Evolutionary conservation across 2,888 invertebrate species (phyloP).

Genomic region (Coenonympha glycerion): DNA sequence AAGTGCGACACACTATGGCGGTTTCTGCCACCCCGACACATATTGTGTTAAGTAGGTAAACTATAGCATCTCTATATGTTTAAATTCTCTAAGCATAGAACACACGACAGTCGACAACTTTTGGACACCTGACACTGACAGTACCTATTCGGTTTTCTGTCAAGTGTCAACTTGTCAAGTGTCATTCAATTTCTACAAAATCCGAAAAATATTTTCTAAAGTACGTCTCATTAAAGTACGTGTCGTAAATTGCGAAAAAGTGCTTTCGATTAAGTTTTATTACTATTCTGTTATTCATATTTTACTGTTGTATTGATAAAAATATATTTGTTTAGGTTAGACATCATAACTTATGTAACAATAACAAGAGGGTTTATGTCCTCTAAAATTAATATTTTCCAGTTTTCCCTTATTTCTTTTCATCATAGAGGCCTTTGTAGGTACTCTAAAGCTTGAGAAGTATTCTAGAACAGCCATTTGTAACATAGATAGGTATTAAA

Average conservation of each 20-base stretch:
- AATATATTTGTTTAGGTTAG: conserved; percentile 56
- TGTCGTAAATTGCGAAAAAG: not conserved
- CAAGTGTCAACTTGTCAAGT: not conserved
- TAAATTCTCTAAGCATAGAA: too few relatives aligned
- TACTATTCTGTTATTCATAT: not conserved
- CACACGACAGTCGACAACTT: too few relatives aligned
- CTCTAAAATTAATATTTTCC: conserved; percentile 1
- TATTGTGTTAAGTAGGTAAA: too few relatives aligned
- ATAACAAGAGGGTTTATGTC: conserved; percentile 45
- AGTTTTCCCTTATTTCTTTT: not conserved
- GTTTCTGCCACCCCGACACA: too few relatives aligned
- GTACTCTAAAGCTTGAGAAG: not conserved
- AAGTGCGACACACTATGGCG: too few relatives aligned
- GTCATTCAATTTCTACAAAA: conserved; percentile 20
- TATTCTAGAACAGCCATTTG: not conserved
- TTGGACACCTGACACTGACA: too few relatives aligned
- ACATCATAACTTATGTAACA: conserved; percentile 70
- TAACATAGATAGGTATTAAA: not conserved
- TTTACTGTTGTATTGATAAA: not conserved
- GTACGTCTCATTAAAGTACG: conserved; percentile 17
- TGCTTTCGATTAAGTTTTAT: not conserved
- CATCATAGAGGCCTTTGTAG: not conserved
- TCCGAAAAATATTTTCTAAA: conserved; percentile 18
- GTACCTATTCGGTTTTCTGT: conserved; percentile 3
- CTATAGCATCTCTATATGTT: too few relatives aligned